Base-by-base conservation (phyloP, 2,797 vertebrate genomes). In the Acanthurus lineatus region DNA sequence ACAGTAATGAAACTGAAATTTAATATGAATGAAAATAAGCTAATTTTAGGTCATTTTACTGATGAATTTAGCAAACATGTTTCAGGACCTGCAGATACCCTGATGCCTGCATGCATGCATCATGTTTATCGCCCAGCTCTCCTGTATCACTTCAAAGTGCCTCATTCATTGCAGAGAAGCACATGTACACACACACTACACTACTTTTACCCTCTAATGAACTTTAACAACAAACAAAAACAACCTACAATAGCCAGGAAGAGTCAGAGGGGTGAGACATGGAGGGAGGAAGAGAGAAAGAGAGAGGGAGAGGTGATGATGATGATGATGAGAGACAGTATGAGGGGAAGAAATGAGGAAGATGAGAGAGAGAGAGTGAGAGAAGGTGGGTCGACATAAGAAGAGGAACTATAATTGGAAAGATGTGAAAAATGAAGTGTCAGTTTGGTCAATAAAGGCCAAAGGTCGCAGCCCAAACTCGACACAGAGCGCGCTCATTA, bases 371-470 rank as follows among this genome's bases (percentile, higher is more conserved):
- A 52, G 64, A 4, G 73, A 69, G 73, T 15, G 68, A 83, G 64
- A 72, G 68, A 93, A 93, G 93, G 92, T 91, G 92, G 93, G 93
- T 88, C 92, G 83, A 96, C 94, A 91, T 96, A 96, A 96, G 96
- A 87, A 95, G 93, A 78, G 79, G 92, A 88, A 72, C 92, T 94
- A 96, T 97, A 97, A 98, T 97, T 97, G 97, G 96, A 97, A 96
- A 95, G 96, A 97, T 96, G 96, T 98, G 96, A 99, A 97, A 99
- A 98, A 98, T 97, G 96, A 99, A 97, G 96, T 97, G 96, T 97
- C 97, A 96, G 94, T 96, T 97, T 93, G 96, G 97, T 98, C 97
- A 97, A 98, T 97, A 97, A 96, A 97, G 97, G 97, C 91, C 96
- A 97, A 97, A 97, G 97, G 97, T 97, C 96, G 96, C 93, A 93